These are phyloP conservation scores for Torymus aiolomorphi DNA, from an alignment of 2,888 invertebrate species.

Conservation along the genomic window DNA sequence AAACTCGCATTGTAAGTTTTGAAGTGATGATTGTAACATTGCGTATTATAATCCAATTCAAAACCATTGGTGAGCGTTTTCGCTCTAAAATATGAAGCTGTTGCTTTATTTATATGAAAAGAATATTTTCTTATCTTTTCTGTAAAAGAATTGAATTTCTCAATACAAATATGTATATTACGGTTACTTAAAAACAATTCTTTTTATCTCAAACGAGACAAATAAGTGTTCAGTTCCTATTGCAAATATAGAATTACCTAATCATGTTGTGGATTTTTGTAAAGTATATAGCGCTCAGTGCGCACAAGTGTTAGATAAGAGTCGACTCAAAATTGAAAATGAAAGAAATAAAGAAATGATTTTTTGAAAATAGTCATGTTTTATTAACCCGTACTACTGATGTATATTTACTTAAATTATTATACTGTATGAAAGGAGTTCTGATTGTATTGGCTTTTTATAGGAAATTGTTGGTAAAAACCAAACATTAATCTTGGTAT, in stretches of 20 bases:
- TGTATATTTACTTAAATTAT: too few relatives aligned
- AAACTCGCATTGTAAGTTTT: too few relatives aligned
- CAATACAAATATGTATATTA: slow-evolving; percentile 12
- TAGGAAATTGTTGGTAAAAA: too few relatives aligned
- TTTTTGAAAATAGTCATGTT: neutral
- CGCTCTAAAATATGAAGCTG: neutral
- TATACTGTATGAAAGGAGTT: too few relatives aligned
- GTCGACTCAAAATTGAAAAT: slow-evolving; percentile 13
- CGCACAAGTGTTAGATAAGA: slow-evolving; percentile 17
- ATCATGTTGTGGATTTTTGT: slow-evolving; percentile 11
- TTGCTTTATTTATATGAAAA: neutral
- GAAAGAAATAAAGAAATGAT: slow-evolving; percentile 6
- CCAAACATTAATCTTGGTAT: too few relatives aligned
- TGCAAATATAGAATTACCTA: slow-evolving; percentile 23
- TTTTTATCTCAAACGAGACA: slow-evolving; percentile 1
- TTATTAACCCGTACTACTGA: too few relatives aligned
- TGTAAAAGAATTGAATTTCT: slow-evolving; percentile 1
- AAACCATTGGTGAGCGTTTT: neutral
- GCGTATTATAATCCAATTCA: neutral
- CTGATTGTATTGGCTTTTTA: too few relatives aligned
- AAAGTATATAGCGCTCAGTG: slow-evolving; percentile 25
- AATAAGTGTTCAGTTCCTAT: slow-evolving; percentile 19
- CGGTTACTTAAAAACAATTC: slow-evolving; percentile 1
- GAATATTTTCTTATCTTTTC: slow-evolving; percentile 1
- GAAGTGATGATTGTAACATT: too few relatives aligned